A percentile compares a stretch with the other conserved stretches of the same genome.
phyloP scores from a whole-genome alignment of 2,113 vertebrate genomes.

The Ictidomys tridecemlineatus region DNA sequence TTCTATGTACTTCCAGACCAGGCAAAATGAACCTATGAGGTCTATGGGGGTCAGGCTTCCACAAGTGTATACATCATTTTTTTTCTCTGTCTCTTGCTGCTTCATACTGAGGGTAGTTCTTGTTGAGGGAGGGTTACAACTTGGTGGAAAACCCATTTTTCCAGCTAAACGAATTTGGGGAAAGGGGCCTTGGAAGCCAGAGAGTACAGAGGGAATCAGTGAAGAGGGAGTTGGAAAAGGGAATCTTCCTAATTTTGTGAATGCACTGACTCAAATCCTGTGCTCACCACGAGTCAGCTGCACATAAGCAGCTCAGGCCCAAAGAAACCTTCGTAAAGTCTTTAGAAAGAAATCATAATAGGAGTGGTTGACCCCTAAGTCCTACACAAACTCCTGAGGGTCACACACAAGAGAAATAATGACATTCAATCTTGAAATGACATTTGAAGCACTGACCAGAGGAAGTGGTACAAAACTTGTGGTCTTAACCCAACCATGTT shows the following conservation, averaged over 20 bases:
- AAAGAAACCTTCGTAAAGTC: not conserved
- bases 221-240: constrained; percentile 17
- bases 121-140: not conserved
- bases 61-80: not conserved
- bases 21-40: not conserved
- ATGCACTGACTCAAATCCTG: constrained; percentile 34
- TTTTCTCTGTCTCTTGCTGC: not conserved
- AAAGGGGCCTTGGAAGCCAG: not conserved
- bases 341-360: not conserved
- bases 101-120: not conserved
- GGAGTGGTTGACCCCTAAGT: not conserved
- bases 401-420: constrained; percentile 23
- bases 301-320: not conserved
- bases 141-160: not conserved
- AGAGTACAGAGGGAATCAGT: constrained; percentile 7
- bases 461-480: constrained; percentile 43
- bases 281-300: not conserved
- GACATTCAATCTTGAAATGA: constrained; percentile 14
- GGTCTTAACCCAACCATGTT: not conserved
- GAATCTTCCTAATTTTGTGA: not conserved
- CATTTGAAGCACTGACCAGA: constrained; percentile 20
- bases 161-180: not conserved
- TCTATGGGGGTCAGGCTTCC: not conserved
- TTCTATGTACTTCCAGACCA: not conserved
- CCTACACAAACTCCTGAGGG: not conserved